phyloP scores from a whole-genome alignment of 2,797 vertebrate species.

The Chaetophractus vellerosus region DNA sequence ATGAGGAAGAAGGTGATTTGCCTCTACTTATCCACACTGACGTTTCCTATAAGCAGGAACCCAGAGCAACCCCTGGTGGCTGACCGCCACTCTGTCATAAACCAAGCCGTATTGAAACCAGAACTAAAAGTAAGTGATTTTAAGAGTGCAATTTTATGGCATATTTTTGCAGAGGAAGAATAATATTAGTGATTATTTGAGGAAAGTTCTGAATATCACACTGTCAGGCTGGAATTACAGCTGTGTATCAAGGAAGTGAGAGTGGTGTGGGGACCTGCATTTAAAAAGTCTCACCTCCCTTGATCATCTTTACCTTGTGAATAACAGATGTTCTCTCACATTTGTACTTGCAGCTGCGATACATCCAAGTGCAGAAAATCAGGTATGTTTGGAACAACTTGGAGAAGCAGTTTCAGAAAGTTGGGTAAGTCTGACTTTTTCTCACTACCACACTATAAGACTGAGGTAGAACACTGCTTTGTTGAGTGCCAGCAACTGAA shows the following conservation, averaged over 20 bases:
- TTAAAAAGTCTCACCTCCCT: neutral
- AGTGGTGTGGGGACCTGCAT: fast-evolving
- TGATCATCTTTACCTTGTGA: neutral
- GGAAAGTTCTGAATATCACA: neutral
- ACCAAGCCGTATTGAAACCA: conserved; percentile 85
- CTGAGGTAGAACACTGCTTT: neutral
- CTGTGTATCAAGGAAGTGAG: neutral
- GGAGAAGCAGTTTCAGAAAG: conserved; percentile 88
- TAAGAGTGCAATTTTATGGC: neutral
- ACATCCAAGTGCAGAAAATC: conserved; percentile 90
- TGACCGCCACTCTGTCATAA: conserved; percentile 86
- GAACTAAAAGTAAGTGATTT: conserved; percentile 86
- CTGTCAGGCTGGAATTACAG: neutral
- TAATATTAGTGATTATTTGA: neutral
- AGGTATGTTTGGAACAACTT: conserved; percentile 88
- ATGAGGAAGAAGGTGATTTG: conserved; percentile 86
- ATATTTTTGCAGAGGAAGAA: neutral
- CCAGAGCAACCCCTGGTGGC: conserved; percentile 51
- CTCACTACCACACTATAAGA: neutral
- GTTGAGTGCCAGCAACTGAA: neutral
- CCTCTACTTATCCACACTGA: conserved; percentile 83
- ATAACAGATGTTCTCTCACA: neutral
- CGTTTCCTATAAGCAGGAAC: conserved; percentile 55
- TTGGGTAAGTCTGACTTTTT: conserved; percentile 85
- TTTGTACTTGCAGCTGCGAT: conserved; percentile 86